Conservation (phyloP, 2,113 vertebrate genomes). For the Saccopteryx leptura region DNA sequence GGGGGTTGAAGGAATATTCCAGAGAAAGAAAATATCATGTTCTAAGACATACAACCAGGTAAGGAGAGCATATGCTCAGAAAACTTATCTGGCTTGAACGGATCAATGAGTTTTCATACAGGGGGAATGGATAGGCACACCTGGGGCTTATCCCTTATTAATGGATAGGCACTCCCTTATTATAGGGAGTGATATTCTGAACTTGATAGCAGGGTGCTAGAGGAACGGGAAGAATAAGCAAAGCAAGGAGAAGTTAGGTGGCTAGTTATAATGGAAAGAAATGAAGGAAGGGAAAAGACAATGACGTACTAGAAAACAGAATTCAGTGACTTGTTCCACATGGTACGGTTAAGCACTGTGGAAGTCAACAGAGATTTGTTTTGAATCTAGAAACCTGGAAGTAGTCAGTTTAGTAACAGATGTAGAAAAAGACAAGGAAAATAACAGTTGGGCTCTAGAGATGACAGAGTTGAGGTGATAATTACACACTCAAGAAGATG, state of each 20-base stretch:
- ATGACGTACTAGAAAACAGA: neutral
- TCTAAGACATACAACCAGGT: neutral
- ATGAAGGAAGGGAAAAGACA: neutral
- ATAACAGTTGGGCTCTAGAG: neutral
- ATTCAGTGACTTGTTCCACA: neutral
- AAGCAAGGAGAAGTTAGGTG: neutral
- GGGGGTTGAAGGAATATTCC: neutral
- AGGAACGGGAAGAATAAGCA: neutral
- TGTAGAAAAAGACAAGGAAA: slow-evolving; percentile 27
- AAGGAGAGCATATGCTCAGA: neutral
- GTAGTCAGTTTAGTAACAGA: neutral
- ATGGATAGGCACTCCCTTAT: no score
- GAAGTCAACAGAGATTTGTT: neutral
- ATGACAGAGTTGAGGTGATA: neutral
- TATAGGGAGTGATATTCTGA: neutral
- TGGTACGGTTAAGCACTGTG: neutral
- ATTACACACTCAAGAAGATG: neutral
- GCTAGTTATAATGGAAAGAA: neutral
- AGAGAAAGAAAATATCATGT: neutral
- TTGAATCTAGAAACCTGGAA: slow-evolving; percentile 32
- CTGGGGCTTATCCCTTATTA: neutral
- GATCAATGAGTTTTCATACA: slow-evolving; percentile 50
- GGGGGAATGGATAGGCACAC: neutral
- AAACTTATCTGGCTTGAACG: slow-evolving; percentile 6
- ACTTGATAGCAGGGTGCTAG: neutral